Base-by-base conservation (phyloP, 2,888 invertebrate species). In the Apamea monoglypha region DNA sequence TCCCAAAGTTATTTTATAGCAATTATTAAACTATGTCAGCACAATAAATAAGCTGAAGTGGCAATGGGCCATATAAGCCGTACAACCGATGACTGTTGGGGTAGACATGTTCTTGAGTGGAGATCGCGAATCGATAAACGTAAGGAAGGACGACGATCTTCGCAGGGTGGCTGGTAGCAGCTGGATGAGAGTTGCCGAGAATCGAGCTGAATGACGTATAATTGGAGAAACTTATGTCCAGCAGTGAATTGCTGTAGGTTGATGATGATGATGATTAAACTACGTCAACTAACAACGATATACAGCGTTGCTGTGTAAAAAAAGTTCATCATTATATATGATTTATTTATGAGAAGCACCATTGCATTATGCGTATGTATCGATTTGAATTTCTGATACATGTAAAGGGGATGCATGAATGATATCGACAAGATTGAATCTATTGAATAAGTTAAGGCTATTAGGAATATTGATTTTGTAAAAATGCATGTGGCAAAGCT, bases 371-470 rank as follows among this genome's bases (percentile, higher is more conserved):
- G 50, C 67, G 67, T 68, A 25, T 81, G 21, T 63, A 56, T 74
- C 29, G 59, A 84, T 84, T 86, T 78, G 74, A 84, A 86, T 82
- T 86, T 86, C 83, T 75, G 79, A 75, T 86, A 18, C 66, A 82
- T 84, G 72, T 66, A 50, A 86, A 85, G 21, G 74, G 50, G 73
- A 69, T 82, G 74, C 25, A 79, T 75, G 47, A 82, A 77, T 75
- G 64, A 85, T 82, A 72, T 85, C 44, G 59, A 68, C 59, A 47
- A 81, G 88, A 89, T 88, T 81, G 87, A 72, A 83, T 82, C 44
- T 82, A 69, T 72, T 82, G 86, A 84, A 86, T 86, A 86, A 21
- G 36, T 81, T 76, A 74, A 63, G 4, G 29, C 36, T 18, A 56
- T n/a, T n/a, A 36, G 18, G 18, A 68, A 82, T 82, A 82, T 67